Evolutionary conservation across 2,888 invertebrate species (phyloP).

Genomic region (Acronicta psi): DNA sequence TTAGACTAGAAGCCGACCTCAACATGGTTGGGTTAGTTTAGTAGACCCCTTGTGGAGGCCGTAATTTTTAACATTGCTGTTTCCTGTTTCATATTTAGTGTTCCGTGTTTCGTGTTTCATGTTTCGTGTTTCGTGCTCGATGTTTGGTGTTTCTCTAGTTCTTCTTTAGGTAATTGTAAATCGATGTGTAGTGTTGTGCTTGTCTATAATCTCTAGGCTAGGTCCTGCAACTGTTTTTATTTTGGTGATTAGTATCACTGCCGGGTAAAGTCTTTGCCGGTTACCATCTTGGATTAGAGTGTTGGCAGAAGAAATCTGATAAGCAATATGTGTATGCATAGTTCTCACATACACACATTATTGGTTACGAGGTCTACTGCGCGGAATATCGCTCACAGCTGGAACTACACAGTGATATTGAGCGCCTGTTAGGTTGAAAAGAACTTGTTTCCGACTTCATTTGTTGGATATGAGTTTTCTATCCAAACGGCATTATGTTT

Average conservation of each 20-base stretch:
- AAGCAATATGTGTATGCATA: not conserved
- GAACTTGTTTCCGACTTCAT: not conserved
- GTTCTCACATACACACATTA: not conserved
- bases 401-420: not conserved
- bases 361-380: not conserved
- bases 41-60: too few species aligned
- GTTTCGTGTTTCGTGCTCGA: not conserved
- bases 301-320: not conserved
- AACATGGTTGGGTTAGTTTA: too few species aligned
- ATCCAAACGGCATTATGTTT: slow-evolving; percentile 8
- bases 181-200: slow-evolving; percentile 7
- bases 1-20: too few species aligned
- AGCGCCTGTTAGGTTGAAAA: not conserved
- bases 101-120: not conserved
- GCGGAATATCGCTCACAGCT: not conserved
- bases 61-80: too few species aligned
- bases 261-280: not conserved
- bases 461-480: slow-evolving; percentile 1
- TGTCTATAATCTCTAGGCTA: slow-evolving; percentile 25
- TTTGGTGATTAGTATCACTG: slow-evolving; percentile 17
- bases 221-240: slow-evolving; percentile 11
- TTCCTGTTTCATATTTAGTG: too few species aligned
- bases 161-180: slow-evolving; percentile 1
- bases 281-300: not conserved
- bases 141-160: not conserved